Base-by-base conservation (phyloP, 2,797 vertebrate genomes). In the Anguilla anguilla region DNA sequence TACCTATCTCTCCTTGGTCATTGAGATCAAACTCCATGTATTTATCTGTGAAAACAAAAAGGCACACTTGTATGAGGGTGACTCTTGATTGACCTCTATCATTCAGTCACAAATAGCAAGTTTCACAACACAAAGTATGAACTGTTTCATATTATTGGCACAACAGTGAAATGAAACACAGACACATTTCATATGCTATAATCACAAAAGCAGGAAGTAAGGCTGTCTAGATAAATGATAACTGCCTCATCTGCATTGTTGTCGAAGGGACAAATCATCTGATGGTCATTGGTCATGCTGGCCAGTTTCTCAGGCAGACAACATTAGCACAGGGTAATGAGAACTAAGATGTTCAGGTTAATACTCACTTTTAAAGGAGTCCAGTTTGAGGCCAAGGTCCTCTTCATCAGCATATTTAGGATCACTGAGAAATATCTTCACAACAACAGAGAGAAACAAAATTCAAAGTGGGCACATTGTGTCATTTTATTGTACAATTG, bases 21-120 rank as follows among this genome's bases (percentile, higher is more conserved):
- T 97, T 96, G 1, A 96, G 95, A 92, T 97, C 97, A 92, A 97
- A 97, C 85, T 97, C 96, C 97, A 97, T 95, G 91, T 96, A 97
- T 92, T 97, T 96, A 51, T 94, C 97, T 97, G 92, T 51, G 93
- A 93, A n/a, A 72, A 51, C 39, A 89, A 91, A 67, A 46, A 82
- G 51, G 89, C 51, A 89, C n/a, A 91, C 53, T 43, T 81, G 0
- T 46, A 77, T 85, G 25, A 85, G 13, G 0, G 19, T 49, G 15
- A n/a, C 13, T 35, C 25, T 10, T 51, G 5, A 61, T n/a, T 49
- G 35, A 46, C 3, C 31, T 39, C 31, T 13, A 39, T 43, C 5
- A 28, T 28, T n/a, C 22, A 86, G 35, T 67, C 10, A 55, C 2
- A 28, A 67, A 53, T 55, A 19, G 31, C 2, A 35, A 6, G 1